These are phyloP conservation scores for Esox masquinongy DNA, from an alignment of 2,797 vertebrate genomes.

Conservation along the genomic window DNA sequence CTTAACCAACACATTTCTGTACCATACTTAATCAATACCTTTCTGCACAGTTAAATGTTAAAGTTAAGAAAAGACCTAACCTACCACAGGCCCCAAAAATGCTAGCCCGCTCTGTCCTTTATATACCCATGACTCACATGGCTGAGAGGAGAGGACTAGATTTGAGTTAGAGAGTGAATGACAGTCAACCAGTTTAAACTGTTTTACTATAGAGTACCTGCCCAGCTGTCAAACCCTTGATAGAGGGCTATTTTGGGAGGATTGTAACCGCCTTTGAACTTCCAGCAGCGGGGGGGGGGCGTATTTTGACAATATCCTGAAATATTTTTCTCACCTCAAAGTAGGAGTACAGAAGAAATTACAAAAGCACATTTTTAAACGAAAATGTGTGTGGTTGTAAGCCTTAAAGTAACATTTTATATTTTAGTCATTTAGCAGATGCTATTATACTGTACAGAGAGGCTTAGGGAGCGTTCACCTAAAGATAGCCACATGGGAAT, in stretches of 20 bases:
- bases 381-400: too few species aligned
- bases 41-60: too few species aligned
- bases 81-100: background rate
- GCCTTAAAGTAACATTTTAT: too few species aligned
- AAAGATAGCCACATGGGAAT: too few species aligned
- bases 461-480: too few species aligned
- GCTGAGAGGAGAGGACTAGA: background rate
- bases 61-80: too few species aligned
- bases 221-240: background rate
- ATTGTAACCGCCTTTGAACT: background rate
- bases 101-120: background rate
- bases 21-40: too few species aligned
- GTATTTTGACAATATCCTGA: slow-evolving; percentile 1
- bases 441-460: too few species aligned
- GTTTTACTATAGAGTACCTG: background rate
- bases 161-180: background rate
- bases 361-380: too few species aligned
- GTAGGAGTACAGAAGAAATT: too few species aligned
- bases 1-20: too few species aligned
- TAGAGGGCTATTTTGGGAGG: background rate
- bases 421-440: too few species aligned
- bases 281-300: background rate
- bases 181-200: background rate
- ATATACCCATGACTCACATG: background rate
- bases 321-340: background rate